phyloP scores from a whole-genome alignment of 1,140 invertebrate genomes.

The Eumaeus atala region DNA sequence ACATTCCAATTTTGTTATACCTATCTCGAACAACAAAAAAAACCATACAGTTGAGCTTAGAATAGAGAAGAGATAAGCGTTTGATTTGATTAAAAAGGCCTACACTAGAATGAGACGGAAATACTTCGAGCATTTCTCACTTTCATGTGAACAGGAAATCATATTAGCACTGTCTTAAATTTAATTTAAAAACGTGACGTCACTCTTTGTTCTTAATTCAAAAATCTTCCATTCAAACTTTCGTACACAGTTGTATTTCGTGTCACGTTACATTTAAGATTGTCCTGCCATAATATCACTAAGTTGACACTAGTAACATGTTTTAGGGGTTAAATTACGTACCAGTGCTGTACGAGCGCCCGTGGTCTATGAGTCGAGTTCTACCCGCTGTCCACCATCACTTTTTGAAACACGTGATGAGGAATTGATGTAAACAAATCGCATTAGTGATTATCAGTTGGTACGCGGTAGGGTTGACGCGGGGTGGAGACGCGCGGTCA shows the following conservation, averaged over 20 bases:
- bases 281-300: no score
- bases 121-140: no score
- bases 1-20: no score
- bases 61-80: conserved; percentile 21
- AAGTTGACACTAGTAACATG: no score
- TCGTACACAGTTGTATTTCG: no score
- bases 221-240: no score
- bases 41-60: conserved; percentile 18
- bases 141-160: conserved; percentile 6
- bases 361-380: conserved; percentile 19
- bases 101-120: conserved; percentile 18
- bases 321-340: conserved; percentile 23
- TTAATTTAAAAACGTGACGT: no score
- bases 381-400: conserved; percentile 44
- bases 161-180: background rate
- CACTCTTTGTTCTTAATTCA: no score
- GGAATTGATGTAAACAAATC: conserved; percentile 58
- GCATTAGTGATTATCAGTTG: conserved; percentile 43
- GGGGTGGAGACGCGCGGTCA: conserved; percentile 39
- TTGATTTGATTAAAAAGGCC: conserved; percentile 27
- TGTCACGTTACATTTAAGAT: no score
- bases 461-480: conserved; percentile 26
- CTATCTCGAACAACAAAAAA: background rate
- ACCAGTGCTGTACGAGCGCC: conserved; percentile 29
- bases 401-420: conserved; percentile 47